Conservation (phyloP, 2,888 invertebrate genomes). For the Entomobrya multifasciata region DNA sequence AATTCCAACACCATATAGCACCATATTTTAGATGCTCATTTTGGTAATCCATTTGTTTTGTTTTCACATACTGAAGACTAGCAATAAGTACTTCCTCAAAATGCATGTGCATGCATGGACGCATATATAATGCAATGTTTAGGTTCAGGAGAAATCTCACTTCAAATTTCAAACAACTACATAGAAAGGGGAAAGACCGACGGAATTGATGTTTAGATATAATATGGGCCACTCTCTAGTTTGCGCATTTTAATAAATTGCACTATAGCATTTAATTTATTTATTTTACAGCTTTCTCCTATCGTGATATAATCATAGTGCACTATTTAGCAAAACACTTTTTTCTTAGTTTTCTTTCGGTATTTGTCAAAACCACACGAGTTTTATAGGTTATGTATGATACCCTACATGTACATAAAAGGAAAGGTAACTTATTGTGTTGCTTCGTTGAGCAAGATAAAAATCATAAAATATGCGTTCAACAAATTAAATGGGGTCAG, state of each 20-base stretch:
- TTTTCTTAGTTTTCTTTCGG: not conserved
- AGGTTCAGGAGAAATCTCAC: no score
- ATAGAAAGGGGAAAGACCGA: no score
- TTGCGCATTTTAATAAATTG: no score
- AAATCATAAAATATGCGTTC: conserved; percentile 15
- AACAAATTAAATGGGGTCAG: conserved; percentile 60
- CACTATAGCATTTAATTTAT: conserved; percentile 1
- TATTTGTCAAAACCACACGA: not conserved
- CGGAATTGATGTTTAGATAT: no score
- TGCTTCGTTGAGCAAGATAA: conserved; percentile 7
- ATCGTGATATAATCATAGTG: not conserved
- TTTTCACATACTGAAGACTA: no score
- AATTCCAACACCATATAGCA: no score
- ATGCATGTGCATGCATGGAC: conserved; percentile 3
- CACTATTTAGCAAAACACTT: conserved; percentile 9
- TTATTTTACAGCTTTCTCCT: conserved; percentile 5
- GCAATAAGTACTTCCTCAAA: no score
- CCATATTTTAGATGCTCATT: no score
- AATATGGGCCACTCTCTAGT: no score
- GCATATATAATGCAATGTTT: not conserved
- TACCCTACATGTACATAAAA: not conserved
- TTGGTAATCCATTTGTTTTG: no score
- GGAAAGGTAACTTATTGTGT: not conserved
- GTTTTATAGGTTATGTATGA: not conserved
- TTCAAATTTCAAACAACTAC: no score